A percentile compares a stretch with the other conserved stretches of the same genome.
These are phyloP conservation scores for Manis javanica DNA, from an alignment of 2,797 vertebrate species.

Conservation along the genomic window DNA sequence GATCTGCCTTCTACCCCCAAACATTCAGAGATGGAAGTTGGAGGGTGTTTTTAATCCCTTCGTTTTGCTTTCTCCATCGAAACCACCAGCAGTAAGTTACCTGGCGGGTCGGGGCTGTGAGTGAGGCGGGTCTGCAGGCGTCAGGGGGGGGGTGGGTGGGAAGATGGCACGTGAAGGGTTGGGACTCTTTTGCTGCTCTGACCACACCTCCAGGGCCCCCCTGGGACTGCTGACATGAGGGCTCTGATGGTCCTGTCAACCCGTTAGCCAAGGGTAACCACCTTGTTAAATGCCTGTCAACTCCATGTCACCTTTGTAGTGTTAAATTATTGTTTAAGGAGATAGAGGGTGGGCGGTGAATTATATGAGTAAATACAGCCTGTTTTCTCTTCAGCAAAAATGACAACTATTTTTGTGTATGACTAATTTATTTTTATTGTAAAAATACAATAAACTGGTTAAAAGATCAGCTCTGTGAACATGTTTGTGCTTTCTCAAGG, in stretches of 20 bases:
- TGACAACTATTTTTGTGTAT: slow-evolving; percentile 89
- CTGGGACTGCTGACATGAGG: neutral
- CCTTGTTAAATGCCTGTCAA: neutral
- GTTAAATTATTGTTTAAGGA: neutral
- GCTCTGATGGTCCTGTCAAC: neutral
- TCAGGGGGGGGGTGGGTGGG: no score
- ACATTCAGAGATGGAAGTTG: neutral
- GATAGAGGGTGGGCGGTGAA: neutral
- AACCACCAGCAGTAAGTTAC: no score
- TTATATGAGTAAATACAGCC: slow-evolving; percentile 59
- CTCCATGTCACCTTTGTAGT: neutral
- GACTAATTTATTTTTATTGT: slow-evolving; percentile 92
- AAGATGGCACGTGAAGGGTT: neutral
- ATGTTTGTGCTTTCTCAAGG: neutral
- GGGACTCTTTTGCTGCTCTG: neutral
- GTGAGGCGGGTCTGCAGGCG: fast-evolving
- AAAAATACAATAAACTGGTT: slow-evolving; percentile 86
- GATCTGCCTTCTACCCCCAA: neutral
- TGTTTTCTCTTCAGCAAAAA: slow-evolving; percentile 83
- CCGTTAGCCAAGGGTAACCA: neutral
- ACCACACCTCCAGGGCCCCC: neutral
- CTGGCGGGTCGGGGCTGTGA: neutral
- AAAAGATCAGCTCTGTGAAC: slow-evolving; percentile 43
- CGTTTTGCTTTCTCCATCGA: neutral
- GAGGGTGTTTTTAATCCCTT: neutral